Evolutionary conservation across 2,113 vertebrate species (phyloP), one percentile per base, ranked within the genome.

Genomic region (Callipepla californica): DNA sequence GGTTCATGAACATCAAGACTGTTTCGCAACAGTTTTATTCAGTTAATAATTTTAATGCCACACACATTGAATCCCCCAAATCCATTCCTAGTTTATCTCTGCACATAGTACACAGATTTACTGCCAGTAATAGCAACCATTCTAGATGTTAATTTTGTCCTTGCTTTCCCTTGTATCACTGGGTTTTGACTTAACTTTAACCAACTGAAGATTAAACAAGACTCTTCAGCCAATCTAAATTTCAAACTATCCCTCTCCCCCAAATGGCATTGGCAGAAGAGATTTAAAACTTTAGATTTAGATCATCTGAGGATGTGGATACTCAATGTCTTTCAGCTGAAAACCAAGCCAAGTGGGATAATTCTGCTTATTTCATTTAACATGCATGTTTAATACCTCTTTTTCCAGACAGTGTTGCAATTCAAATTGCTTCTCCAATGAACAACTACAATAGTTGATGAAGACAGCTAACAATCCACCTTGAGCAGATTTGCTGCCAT

Each of bases 261-360:
- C 22, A 45, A 20, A 51, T 4, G 1, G 2, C 21, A 36, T 11
- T 38, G 48, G 18, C 7, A 77, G 51, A 67, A 62, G 38, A 61
- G 2, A 34, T 38, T 65, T 65, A 19, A 73, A 76, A 4, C 30
- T 38, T 4, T 25, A 44, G 13, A 47, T 68, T 50, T 32, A 50
- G 28, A 18, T 2, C 6, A 25, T 2, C 6, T 82, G 28, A 85
- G 16, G 21, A 14, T 57, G 10, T 59, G 18, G 16, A 4, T n/a
- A 18, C 13, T 74, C 9, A 58, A 5, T 6, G 9, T 45, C 15
- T 63, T 50, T n/a, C 21, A 40, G 7, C 11, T 50, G 18, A 47
- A 85, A 93, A 75, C 0, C 1, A 59, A 48, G 4, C 3, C 25
- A 74, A 74, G 18, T 1, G 0, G 5, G 4, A 2, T 42, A 2